phyloP scores from a whole-genome alignment of 2,888 invertebrate genomes.

The Pachliopta kotzebuea region DNA sequence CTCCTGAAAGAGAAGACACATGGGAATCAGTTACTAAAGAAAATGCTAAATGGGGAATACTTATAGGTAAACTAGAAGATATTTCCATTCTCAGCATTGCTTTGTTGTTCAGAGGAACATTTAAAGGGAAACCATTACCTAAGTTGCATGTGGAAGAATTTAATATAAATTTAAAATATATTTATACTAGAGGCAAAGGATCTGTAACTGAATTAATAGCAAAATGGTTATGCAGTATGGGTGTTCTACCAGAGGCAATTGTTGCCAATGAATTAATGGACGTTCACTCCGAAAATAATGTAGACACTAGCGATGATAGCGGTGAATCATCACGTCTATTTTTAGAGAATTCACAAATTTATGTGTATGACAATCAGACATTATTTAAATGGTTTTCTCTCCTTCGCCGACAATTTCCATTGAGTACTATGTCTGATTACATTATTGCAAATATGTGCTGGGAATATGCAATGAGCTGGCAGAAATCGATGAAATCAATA shows the following conservation, averaged over 20 bases:
- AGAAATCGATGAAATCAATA: constrained; percentile 85
- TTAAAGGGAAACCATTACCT: constrained; percentile 67
- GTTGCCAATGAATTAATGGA: constrained; percentile 75
- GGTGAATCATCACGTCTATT: constrained; percentile 53
- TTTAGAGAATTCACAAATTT: constrained; percentile 56
- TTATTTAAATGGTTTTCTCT: constrained; percentile 83
- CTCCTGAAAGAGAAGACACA: constrained; percentile 75
- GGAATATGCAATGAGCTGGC: constrained; percentile 95
- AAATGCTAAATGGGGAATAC: constrained; percentile 91
- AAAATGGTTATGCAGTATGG: constrained; percentile 90
- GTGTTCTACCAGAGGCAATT: constrained; percentile 84
- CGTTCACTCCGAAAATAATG: constrained; percentile 40
- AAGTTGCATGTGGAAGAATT: constrained; percentile 77
- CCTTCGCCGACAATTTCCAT: constrained; percentile 89
- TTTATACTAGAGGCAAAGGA: constrained; percentile 85
- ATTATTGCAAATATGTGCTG: constrained; percentile 93
- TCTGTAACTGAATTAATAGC: constrained; percentile 94
- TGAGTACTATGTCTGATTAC: constrained; percentile 89
- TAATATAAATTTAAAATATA: constrained; percentile 83
- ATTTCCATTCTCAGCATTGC: constrained; percentile 89
- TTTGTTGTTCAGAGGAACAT: constrained; percentile 73
- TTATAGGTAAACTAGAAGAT: constrained; percentile 94
- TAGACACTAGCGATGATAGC: constrained; percentile 42
- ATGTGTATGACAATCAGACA: constrained; percentile 65
- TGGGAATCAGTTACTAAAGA: constrained; percentile 94